Evolutionary conservation across 2,888 invertebrate genomes (phyloP), one percentile per base, ranked within the genome.

Genomic region (Brachypalpus laphriformis): DNA sequence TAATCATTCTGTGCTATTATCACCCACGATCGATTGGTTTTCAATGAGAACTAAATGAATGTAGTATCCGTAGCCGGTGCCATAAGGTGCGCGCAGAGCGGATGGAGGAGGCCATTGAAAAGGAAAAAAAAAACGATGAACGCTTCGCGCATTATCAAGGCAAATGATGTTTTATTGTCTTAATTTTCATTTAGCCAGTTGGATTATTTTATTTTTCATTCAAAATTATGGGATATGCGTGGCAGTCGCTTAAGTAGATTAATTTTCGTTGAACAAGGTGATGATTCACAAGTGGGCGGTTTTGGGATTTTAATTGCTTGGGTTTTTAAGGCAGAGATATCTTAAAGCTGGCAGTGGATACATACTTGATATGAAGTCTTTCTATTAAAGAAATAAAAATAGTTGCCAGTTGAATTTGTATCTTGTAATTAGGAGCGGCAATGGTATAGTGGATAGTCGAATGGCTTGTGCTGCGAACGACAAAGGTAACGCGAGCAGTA

Each of bases 21-120:
- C 81, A 81, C 85, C 85, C 85, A 85, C 85, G 81, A 85, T 81
- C 85, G 75, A 81, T 85, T 81, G 85, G 54, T 59, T 45, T 85
- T 61, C 66, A 75, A 83, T 75, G 49, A 51, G 16, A 54, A 61
- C 28, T 11, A 20, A 57, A 8, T 11, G 25, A 57, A 8, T 11
- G 25, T 45, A n/a, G n/a, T n/a, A 22, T 14, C 31, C 8, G 28
- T 34, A 11, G 34, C 14, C 14, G 14, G 2, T 5, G 37, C 11
- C 14, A 5, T 45, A 34, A 16, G 28, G 16, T 14, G 14, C 8
- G 16, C 6, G 25, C n/a, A 9, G n/a, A 40, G 9, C 37, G 49
- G 22, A 45, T 45, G 54, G 28, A 28, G 18, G 56, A 20, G 56
- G 47, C 9, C 7, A 18, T 9, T 5, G 11, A n/a, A 31, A 9